Conservation (phyloP, 2,888 invertebrate genomes). For the Callinectes sapidus region DNA sequence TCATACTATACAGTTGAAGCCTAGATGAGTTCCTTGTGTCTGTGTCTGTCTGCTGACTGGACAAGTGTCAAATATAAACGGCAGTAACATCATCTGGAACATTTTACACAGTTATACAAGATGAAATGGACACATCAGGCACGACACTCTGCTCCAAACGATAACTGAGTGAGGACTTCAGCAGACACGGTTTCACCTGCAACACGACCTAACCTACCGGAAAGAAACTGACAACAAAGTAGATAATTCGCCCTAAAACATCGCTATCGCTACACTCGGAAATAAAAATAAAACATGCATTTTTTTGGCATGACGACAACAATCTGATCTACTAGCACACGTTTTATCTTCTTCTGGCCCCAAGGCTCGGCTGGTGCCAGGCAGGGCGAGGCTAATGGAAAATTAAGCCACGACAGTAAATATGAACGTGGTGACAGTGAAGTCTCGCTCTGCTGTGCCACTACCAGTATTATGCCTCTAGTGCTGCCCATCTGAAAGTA, state of each 20-base stretch:
- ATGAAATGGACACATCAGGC: conserved; percentile 52
- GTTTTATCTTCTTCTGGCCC: conserved; percentile 36
- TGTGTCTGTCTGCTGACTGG: conserved; percentile 57
- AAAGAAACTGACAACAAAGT: conserved; percentile 48
- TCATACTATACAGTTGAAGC: conserved; percentile 60
- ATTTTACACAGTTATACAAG: conserved; percentile 55
- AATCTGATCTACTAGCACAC: conserved; percentile 64
- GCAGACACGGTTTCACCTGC: conserved; percentile 27
- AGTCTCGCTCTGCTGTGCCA: conserved; percentile 47
- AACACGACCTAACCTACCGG: conserved; percentile 34
- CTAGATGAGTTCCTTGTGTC: conserved; percentile 50
- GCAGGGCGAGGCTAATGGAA: conserved; percentile 54
- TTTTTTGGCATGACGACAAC: conserved; percentile 55
- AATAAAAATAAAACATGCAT: conserved; percentile 63
- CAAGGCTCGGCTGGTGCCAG: conserved; percentile 42
- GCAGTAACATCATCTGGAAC: conserved; percentile 64
- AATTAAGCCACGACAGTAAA: conserved; percentile 62
- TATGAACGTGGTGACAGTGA: conserved; percentile 52
- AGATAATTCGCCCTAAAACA: conserved; percentile 57
- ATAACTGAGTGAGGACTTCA: conserved; percentile 10
- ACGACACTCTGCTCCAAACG: conserved; percentile 17
- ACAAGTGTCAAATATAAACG: conserved; percentile 54
- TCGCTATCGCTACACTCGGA: conserved; percentile 59
- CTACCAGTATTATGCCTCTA: conserved; percentile 64
- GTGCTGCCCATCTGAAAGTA: conserved; percentile 40